Evolutionary conservation across 2,113 vertebrate genomes (phyloP).

Genomic region (Actenoides hombroni): DNA sequence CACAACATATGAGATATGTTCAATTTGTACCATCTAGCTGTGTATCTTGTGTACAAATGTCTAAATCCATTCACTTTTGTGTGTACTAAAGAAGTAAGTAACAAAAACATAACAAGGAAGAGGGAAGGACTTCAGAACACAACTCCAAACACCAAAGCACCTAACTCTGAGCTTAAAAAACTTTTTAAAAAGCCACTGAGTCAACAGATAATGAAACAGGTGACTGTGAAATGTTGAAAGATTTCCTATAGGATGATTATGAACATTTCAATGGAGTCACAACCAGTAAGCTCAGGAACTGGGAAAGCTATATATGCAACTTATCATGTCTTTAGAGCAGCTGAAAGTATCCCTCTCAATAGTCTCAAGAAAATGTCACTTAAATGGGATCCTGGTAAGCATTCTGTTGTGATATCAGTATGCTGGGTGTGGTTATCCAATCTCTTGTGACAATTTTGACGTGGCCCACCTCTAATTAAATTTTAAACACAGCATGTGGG

Average conservation of each 20-base stretch:
- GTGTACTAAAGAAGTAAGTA: background rate
- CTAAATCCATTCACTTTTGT: background rate
- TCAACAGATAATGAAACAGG: background rate
- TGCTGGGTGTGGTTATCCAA: background rate
- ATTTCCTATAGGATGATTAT: background rate
- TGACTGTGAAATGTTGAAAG: background rate
- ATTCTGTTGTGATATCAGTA: conserved; percentile 20
- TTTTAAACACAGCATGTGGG: conserved; percentile 49
- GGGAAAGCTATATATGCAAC: background rate
- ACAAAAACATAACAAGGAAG: background rate
- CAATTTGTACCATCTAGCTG: background rate
- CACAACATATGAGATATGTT: fast-evolving
- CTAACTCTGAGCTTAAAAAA: background rate
- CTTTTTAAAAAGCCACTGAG: background rate
- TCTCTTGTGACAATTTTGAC: conserved; percentile 20
- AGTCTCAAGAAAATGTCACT: background rate
- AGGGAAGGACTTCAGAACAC: background rate
- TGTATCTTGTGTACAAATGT: background rate
- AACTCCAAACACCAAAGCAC: background rate
- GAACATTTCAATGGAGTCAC: background rate
- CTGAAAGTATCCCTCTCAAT: background rate
- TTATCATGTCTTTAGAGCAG: background rate
- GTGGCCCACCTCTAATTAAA: conserved; percentile 46
- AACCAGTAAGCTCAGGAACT: background rate
- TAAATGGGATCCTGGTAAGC: background rate